These are phyloP conservation scores for Anguilla megastoma DNA, from an alignment of 2,797 vertebrate genomes.

Conservation along the genomic window DNA sequence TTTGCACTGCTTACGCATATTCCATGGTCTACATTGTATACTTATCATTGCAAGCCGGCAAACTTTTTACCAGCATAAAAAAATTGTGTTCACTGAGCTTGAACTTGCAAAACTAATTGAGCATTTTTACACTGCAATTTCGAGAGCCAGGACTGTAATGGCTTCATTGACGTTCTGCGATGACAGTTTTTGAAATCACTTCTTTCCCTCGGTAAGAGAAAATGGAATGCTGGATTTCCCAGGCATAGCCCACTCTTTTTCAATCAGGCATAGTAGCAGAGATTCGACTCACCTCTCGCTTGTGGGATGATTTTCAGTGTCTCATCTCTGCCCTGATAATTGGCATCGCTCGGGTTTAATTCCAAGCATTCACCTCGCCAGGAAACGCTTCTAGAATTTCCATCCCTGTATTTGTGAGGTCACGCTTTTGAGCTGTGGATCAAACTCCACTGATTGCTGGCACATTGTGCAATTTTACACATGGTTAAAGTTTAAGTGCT, in stretches of 20 bases:
- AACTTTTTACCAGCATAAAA: too few species aligned
- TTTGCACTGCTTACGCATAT: too few species aligned
- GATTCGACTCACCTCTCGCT: constrained; percentile 11
- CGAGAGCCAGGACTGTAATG: background rate
- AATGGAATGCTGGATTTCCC: background rate
- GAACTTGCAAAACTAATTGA: background rate
- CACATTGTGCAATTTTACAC: background rate
- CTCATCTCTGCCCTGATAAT: background rate
- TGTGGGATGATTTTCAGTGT: background rate
- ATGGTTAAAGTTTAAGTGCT: constrained; percentile 32
- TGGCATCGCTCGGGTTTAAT: background rate
- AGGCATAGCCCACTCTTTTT: background rate
- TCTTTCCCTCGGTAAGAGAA: background rate
- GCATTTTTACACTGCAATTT: background rate
- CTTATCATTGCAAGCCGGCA: too few species aligned
- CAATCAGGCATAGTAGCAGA: background rate
- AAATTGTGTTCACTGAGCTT: too few species aligned
- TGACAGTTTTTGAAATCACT: background rate
- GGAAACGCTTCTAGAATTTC: background rate
- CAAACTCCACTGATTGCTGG: constrained; percentile 23
- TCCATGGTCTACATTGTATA: too few species aligned
- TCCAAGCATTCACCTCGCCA: background rate
- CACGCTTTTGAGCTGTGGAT: constrained; percentile 20
- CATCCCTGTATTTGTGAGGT: background rate
- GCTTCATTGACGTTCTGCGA: background rate